phyloP scores from a whole-genome alignment of 2,113 vertebrate species.

The Caloenas nicobarica region DNA sequence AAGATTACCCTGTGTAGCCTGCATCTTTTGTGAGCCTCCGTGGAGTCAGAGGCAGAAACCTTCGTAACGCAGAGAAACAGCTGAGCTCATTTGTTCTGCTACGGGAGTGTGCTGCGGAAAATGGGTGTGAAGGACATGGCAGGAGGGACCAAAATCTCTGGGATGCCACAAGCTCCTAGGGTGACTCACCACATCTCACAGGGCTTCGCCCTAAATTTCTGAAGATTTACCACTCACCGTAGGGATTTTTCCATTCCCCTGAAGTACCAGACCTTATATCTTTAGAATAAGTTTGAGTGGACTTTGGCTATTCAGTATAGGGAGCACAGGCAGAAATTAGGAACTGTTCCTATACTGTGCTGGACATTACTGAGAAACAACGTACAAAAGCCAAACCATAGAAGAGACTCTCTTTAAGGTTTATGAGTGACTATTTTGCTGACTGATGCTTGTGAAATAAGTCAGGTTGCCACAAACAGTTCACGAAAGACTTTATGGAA shows the following conservation, averaged over 20 bases:
- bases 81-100: background rate
- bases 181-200: background rate
- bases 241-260: background rate
- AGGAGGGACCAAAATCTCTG: background rate
- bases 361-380: background rate
- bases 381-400: background rate
- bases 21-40: background rate
- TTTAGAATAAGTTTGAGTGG: background rate
- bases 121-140: background rate
- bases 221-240: background rate
- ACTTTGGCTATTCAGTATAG: background rate
- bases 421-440: background rate
- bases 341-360: background rate
- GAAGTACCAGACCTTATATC: background rate
- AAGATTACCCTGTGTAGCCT: accelerated
- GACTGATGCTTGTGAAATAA: background rate
- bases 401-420: background rate
- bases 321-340: background rate
- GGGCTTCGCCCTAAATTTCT: background rate
- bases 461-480: background rate
- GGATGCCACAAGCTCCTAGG: background rate
- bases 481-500: background rate
- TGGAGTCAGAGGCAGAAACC: background rate
- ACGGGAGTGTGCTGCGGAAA: accelerated
- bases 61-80: background rate